A percentile compares a stretch with the other conserved stretches of the same genome.
Conservation (phyloP, 2,113 vertebrate species). For the Sylvietta virens region DNA sequence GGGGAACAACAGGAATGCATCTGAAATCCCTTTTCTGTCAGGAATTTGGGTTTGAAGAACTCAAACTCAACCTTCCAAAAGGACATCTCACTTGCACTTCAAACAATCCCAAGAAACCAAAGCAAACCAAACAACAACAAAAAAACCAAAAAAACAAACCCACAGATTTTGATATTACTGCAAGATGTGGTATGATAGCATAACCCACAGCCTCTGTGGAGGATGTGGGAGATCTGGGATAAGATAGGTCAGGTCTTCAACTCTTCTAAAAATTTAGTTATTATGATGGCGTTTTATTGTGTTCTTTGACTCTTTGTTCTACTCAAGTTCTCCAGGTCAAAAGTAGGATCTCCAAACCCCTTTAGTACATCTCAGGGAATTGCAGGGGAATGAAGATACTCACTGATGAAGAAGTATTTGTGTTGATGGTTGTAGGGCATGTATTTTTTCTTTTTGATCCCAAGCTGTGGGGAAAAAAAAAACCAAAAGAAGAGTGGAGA, state of each 20-base stretch:
- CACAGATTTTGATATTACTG: not conserved
- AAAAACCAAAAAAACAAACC: not conserved
- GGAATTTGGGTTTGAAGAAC: not conserved
- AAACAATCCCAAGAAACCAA: not conserved
- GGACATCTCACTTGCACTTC: not conserved
- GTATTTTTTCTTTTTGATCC: conserved; percentile 78
- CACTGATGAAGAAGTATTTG: conserved; percentile 81
- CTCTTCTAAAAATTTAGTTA: not conserved
- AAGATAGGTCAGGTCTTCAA: not conserved
- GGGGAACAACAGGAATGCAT: not conserved
- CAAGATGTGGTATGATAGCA: not conserved
- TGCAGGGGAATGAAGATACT: conserved; percentile 47
- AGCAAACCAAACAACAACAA: not conserved
- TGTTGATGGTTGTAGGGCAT: conserved; percentile 86
- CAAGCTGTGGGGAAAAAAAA: conserved; percentile 63
- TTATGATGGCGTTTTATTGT: not conserved
- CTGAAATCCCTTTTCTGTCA: not conserved
- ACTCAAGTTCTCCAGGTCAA: not conserved
- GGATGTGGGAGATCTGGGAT: not conserved
- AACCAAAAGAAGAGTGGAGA: not conserved
- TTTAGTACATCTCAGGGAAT: not conserved
- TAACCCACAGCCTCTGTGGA: not conserved
- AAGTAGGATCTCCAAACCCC: not conserved
- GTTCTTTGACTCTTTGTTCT: not conserved
- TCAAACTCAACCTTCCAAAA: not conserved